Conservation (phyloP, 2,888 invertebrate genomes). For the Laspeyria flexula region DNA sequence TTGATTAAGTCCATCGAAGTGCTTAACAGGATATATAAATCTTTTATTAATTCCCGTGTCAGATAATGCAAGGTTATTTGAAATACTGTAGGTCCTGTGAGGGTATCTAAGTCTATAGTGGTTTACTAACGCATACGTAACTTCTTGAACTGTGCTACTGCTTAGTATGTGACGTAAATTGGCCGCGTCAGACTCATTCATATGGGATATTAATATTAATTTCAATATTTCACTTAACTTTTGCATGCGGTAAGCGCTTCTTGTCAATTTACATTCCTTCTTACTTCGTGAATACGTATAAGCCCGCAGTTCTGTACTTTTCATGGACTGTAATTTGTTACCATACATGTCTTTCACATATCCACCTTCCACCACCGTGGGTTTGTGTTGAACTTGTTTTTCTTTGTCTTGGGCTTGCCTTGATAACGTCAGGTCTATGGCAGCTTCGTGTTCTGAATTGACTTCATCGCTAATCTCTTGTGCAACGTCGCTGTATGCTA, state of each 20-base stretch:
- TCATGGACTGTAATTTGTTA: too few relatives aligned
- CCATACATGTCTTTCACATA: too few relatives aligned
- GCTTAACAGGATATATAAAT: too few relatives aligned
- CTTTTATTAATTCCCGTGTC: too few relatives aligned
- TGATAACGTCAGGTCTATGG: constrained; percentile 56
- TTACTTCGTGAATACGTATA: too few relatives aligned
- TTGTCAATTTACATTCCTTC: neutral
- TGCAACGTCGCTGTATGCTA: neutral
- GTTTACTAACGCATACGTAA: constrained; percentile 55
- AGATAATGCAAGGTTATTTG: too few relatives aligned
- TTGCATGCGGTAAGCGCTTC: neutral
- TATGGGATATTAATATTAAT: constrained; percentile 60
- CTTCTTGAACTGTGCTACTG: too few relatives aligned
- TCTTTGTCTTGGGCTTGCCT: constrained; percentile 16
- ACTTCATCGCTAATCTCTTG: neutral
- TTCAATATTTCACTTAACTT: constrained; percentile 52
- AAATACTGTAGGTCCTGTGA: too few relatives aligned
- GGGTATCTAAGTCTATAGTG: too few relatives aligned
- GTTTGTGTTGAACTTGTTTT: neutral
- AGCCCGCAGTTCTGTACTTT: too few relatives aligned
- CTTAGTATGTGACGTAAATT: constrained; percentile 42
- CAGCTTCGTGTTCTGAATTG: constrained; percentile 47
- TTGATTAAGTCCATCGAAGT: too few relatives aligned
- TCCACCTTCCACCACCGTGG: too few relatives aligned
- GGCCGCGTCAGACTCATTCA: constrained; percentile 51